Evolutionary conservation across 2,797 vertebrate species (phyloP).

Genomic region (Avahi laniger): DNA sequence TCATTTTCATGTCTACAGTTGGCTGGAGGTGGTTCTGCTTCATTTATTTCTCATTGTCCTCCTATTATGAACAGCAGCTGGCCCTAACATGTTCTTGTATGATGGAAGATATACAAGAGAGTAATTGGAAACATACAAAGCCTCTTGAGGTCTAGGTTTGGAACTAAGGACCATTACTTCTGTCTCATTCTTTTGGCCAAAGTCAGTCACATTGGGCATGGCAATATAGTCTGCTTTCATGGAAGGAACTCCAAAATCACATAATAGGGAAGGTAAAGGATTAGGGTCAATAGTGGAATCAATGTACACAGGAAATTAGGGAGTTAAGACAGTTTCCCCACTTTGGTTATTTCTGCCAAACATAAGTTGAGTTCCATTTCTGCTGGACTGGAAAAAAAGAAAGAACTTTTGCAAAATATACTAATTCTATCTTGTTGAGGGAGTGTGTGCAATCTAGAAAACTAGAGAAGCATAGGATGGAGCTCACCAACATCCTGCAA

Average conservation of each 20-base stretch:
- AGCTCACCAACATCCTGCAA: background rate
- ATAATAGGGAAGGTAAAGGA: background rate
- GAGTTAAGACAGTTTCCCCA: background rate
- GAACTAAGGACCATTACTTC: background rate
- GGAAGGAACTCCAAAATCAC: background rate
- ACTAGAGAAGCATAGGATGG: background rate
- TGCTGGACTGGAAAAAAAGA: background rate
- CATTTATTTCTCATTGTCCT: background rate
- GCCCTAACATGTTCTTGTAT: background rate
- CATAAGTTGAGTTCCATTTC: conserved; percentile 21
- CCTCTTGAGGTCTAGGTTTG: background rate
- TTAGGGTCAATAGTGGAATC: background rate
- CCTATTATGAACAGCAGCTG: background rate
- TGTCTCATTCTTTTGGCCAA: background rate
- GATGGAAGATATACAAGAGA: background rate
- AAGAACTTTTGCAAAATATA: background rate
- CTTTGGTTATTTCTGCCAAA: conserved; percentile 33
- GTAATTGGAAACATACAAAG: background rate
- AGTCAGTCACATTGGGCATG: background rate
- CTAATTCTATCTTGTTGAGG: background rate
- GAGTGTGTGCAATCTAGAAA: background rate
- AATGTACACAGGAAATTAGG: background rate
- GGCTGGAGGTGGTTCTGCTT: background rate
- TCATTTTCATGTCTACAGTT: background rate
- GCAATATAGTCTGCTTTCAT: background rate